Conservation (phyloP, 2,797 vertebrate genomes). For the Phalanger gymnotis region DNA sequence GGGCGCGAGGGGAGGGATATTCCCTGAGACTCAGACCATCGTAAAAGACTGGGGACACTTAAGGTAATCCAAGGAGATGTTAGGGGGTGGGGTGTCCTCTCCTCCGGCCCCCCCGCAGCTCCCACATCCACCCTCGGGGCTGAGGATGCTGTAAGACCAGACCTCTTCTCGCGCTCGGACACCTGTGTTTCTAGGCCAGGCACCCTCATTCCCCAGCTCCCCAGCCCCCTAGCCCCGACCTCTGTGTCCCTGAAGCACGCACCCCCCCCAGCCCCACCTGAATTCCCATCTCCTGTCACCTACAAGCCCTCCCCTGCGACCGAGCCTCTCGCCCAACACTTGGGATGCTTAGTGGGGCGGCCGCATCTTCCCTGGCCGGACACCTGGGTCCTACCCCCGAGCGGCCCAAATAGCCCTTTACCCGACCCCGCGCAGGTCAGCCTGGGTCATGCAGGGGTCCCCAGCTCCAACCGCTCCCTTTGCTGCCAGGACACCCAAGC, state of each 20-base stretch:
- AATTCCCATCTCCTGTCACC: no score
- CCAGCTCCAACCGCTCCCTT: conserved; percentile 1
- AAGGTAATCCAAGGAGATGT: background rate
- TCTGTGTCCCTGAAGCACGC: conserved; percentile 34
- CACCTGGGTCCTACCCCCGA: conserved; percentile 12
- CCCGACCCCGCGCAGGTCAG: conserved; percentile 40
- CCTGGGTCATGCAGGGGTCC: conserved; percentile 38
- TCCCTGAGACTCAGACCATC: background rate
- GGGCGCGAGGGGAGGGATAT: no score
- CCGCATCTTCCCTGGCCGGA: background rate
- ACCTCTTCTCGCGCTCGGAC: conserved; percentile 30
- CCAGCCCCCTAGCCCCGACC: conserved; percentile 13
- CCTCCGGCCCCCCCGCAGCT: conserved; percentile 56
- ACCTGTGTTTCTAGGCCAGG: conserved; percentile 50
- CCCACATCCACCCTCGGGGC: conserved; percentile 58
- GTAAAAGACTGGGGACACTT: background rate
- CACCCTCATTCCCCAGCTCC: background rate
- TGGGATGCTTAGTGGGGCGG: background rate
- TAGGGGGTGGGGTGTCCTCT: background rate
- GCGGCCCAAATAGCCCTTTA: background rate
- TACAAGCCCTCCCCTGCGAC: background rate
- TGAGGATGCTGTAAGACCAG: conserved; percentile 19
- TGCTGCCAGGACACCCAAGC: background rate
- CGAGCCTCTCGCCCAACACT: background rate
- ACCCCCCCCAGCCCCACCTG: background rate